phyloP scores from a whole-genome alignment of 1,140 invertebrate species.

The Drosophila yakuba region DNA sequence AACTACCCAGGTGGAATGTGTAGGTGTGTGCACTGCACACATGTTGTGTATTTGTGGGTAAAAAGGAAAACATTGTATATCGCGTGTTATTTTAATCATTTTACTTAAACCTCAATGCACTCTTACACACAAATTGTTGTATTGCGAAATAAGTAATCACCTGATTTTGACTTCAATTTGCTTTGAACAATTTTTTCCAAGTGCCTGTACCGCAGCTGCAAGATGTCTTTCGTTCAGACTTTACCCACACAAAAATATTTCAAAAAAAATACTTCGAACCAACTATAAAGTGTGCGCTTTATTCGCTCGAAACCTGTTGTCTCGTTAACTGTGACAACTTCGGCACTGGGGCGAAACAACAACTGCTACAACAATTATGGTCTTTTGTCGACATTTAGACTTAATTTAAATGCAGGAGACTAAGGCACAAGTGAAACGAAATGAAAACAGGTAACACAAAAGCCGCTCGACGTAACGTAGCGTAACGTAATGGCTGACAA shows the following conservation, averaged over 20 bases:
- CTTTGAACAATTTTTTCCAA: background rate
- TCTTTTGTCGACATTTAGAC: slow-evolving; percentile 78
- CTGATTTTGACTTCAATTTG: background rate
- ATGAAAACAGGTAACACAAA: slow-evolving; percentile 63
- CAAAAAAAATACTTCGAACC: slow-evolving; percentile 1
- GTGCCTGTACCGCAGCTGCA: slow-evolving; percentile 20
- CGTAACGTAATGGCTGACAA: slow-evolving; percentile 76
- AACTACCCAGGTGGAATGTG: slow-evolving; percentile 31
- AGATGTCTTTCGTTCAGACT: too few species aligned
- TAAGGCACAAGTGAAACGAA: slow-evolving; percentile 27
- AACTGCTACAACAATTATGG: slow-evolving; percentile 59
- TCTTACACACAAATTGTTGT: too few species aligned
- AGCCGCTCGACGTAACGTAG: slow-evolving; percentile 71
- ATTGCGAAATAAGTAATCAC: too few species aligned
- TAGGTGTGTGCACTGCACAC: slow-evolving; percentile 12
- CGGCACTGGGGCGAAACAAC: slow-evolving; percentile 38
- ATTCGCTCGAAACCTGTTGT: slow-evolving; percentile 41
- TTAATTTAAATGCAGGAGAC: slow-evolving; percentile 78
- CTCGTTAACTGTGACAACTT: slow-evolving; percentile 52
- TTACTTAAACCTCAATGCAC: too few species aligned
- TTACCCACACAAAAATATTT: background rate
- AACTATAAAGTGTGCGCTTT: slow-evolving; percentile 39
- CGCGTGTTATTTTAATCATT: background rate
- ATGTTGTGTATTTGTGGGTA: slow-evolving; percentile 1
- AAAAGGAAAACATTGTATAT: slow-evolving; percentile 1